phyloP scores from a whole-genome alignment of 2,113 vertebrate genomes.

The Anseranas semipalmata region DNA sequence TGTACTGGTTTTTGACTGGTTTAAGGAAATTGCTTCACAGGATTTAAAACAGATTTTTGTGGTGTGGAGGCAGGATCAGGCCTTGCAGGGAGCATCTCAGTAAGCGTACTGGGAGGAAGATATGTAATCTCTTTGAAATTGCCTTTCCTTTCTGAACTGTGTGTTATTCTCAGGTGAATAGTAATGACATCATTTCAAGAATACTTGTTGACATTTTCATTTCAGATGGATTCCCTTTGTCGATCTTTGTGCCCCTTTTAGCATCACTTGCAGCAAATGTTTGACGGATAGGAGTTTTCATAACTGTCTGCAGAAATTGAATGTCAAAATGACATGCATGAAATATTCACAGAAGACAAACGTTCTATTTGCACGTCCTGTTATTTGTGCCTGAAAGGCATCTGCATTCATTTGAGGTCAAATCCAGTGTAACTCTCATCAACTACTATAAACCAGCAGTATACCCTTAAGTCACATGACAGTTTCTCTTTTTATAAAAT shows the following conservation, averaged over 20 bases:
- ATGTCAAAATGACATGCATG: neutral
- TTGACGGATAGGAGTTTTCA: constrained; percentile 8
- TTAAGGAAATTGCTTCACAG: constrained; percentile 4
- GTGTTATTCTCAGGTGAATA: neutral
- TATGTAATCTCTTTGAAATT: neutral
- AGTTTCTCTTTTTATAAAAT: neutral
- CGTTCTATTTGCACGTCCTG: neutral
- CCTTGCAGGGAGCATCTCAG: neutral
- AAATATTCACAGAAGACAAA: neutral
- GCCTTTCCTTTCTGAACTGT: neutral
- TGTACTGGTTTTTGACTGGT: constrained; percentile 34
- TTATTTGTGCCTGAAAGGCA: constrained; percentile 2
- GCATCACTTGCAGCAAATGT: constrained; percentile 16
- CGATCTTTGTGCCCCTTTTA: constrained; percentile 1
- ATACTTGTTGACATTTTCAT: constrained; percentile 8
- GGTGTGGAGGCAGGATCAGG: neutral
- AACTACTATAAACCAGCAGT: neutral
- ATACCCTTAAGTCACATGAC: neutral
- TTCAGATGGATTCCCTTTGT: constrained; percentile 3
- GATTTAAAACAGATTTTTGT: neutral
- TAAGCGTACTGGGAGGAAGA: neutral
- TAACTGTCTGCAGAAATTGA: neutral
- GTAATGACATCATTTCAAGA: neutral
- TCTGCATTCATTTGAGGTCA: neutral
- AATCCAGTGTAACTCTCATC: neutral